phyloP scores from a whole-genome alignment of 2,888 invertebrate species.

The Lottia scabra region DNA sequence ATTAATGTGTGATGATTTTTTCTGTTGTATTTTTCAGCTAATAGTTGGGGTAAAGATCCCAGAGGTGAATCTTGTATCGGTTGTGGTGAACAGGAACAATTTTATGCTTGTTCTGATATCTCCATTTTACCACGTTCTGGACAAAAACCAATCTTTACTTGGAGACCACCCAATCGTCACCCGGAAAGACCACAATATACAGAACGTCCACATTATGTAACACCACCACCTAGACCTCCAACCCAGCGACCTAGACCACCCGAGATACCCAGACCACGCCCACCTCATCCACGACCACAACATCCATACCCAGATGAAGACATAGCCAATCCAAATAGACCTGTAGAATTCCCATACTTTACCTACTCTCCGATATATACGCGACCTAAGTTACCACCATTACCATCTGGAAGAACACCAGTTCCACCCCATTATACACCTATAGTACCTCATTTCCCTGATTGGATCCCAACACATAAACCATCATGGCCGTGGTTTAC shows the following conservation, averaged over 20 bases:
- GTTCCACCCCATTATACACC: not conserved
- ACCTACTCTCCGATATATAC: not conserved
- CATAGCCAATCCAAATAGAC: not conserved
- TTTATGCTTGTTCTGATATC: conserved; percentile 41
- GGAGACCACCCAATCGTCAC: not conserved
- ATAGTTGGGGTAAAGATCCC: conserved; percentile 40
- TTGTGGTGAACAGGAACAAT: conserved; percentile 42
- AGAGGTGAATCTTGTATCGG: conserved; percentile 39
- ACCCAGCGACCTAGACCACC: not conserved
- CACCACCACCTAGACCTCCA: not conserved
- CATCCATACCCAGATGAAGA: not conserved
- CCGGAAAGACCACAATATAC: not conserved
- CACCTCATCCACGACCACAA: not conserved
- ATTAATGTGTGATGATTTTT: too few species aligned
- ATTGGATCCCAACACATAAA: not conserved
- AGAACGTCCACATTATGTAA: not conserved
- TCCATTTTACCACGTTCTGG: conserved; percentile 19
- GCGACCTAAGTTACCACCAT: not conserved
- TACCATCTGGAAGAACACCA: not conserved
- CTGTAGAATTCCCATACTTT: not conserved
- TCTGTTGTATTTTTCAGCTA: too few species aligned
- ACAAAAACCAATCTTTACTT: not conserved
- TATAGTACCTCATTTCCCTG: not conserved
- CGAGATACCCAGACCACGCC: not conserved
- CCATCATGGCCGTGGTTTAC: not conserved